Evolutionary conservation across 2,888 invertebrate genomes (phyloP), one percentile per base, ranked within the genome.

Genomic region (Acanthococcus lagerstroemiae): DNA sequence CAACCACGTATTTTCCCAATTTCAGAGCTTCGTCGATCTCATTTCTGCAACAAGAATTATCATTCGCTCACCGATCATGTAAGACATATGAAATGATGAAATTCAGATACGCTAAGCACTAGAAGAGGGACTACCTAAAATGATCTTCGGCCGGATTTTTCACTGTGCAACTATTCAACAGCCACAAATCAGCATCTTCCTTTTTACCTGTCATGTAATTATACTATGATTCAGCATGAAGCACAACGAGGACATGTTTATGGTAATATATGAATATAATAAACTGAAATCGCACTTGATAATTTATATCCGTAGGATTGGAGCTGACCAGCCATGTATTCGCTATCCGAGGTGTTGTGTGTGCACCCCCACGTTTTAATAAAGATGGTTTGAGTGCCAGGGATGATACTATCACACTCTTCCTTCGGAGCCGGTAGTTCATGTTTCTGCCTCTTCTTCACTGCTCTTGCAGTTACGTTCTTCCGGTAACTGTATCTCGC

Each of bases 281-380:
- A 17, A 4, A 57, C 12, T 12, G 7, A 48, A 25, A 27, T 65
- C 58, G 45, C 72, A 80, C 80, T 77, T 0, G 88, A 90, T 55
- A 95, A 80, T 65, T 81, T 83, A 76, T 95, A 96, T 0, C 95
- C 96, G 73, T 87, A 90, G 0, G 87, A 83, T 0, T 90, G 87
- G 67, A 99, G 78, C 72, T 95, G 86, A 0, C 97, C 97, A 0
- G 95, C 94, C 97, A 99, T 99, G 75, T 99, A 99, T 79, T 99
- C 97, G 1, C 93, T 90, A 76, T 99, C 97, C 0, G 95, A 95
- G 75, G 86, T 95, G 77, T 99, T 99, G 78, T 99, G 97, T 0
- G 95, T 89, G 76, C 96, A 97, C 4, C 96, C 96, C 96, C 95
- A 96, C 67, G 95, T 96, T 78, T 93, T 93, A 1, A 95, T 82